Evolutionary conservation across 2,113 vertebrate genomes (phyloP).

Genomic region (Eira barbara): DNA sequence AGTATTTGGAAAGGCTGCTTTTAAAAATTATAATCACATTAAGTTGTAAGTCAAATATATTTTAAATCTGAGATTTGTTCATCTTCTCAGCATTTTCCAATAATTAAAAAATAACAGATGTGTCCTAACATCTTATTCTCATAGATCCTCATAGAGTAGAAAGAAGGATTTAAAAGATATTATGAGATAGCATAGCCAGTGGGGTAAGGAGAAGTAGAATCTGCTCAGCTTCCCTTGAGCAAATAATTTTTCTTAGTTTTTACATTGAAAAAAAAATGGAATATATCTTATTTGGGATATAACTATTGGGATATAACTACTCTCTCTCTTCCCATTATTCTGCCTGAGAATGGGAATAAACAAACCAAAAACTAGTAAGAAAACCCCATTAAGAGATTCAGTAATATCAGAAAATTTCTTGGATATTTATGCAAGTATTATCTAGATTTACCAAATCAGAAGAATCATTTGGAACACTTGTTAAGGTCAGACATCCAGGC

Average conservation of each 20-base stretch:
- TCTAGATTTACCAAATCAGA: not conserved
- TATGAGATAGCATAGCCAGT: not conserved
- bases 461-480: not conserved
- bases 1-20: not conserved
- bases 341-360: not conserved
- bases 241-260: not conserved
- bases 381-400: not conserved
- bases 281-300: not conserved
- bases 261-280: not conserved
- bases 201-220: rapidly evolving
- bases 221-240: not conserved
- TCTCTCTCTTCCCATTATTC: not conserved
- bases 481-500: not conserved
- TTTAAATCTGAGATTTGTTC: not conserved
- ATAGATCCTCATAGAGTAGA: not conserved
- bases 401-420: not conserved
- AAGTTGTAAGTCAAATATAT: not conserved
- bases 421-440: not conserved
- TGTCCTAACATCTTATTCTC: not conserved
- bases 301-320: not conserved
- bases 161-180: not conserved
- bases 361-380: not conserved
- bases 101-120: not conserved
- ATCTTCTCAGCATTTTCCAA: not conserved
- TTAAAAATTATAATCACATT: not conserved